phyloP scores from a whole-genome alignment of 2,113 vertebrate genomes.

The Raphicerus campestris region DNA sequence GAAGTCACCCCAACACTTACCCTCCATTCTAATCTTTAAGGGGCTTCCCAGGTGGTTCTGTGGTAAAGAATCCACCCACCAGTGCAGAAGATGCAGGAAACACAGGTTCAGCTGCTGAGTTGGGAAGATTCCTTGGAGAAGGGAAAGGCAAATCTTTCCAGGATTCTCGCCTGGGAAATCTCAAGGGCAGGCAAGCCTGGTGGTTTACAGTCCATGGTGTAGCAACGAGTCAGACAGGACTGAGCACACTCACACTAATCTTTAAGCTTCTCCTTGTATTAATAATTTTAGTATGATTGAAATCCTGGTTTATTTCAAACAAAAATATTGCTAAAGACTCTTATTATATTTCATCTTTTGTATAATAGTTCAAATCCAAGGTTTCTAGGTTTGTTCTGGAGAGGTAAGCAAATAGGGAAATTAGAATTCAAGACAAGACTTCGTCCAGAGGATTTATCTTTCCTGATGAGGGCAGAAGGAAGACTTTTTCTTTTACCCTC shows the following conservation, averaged over 20 bases:
- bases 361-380: too few species aligned
- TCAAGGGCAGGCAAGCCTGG: not conserved
- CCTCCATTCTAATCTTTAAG: not conserved
- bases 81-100: not conserved
- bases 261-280: not conserved
- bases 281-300: not conserved
- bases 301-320: not conserved
- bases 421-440: not conserved
- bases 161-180: not conserved
- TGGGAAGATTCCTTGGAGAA: not conserved
- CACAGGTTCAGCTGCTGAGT: rapidly evolving
- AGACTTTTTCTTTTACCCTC: not conserved
- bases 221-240: not conserved
- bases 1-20: not conserved
- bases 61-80: not conserved
- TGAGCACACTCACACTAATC: not conserved
- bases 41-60: not conserved
- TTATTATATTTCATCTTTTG: not conserved
- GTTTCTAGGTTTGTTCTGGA: too few species aligned
- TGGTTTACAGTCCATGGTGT: not conserved
- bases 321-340: not conserved
- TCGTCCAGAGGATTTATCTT: not conserved
- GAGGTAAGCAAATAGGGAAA: not conserved
- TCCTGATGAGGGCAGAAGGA: not conserved
- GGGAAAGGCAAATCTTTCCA: rapidly evolving